Base-by-base conservation (phyloP, 2,113 vertebrate species). In the Hyperoodon ampullatus region DNA sequence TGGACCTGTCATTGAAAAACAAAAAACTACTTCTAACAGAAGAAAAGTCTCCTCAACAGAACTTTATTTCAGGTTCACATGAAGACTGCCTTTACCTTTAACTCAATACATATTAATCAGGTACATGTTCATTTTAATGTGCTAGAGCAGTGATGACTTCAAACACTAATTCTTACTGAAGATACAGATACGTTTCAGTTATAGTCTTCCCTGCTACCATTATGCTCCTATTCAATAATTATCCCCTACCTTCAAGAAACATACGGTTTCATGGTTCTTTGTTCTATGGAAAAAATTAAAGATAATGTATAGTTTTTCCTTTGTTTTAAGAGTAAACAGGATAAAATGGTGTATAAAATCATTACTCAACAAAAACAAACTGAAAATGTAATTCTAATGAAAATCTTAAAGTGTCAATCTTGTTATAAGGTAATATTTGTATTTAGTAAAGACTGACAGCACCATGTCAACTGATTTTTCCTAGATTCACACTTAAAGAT, bases 401-500 rank as follows among this genome's bases (percentile, higher is more conserved):
- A 91, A 82, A 68, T 78, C n/a, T 88, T 86, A 39, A 33, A 3
- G 88, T 68, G 88, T 93, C 33, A 87, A 50, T 68, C 26, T 13
- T 92, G 5, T 63, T 91, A 93, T 71, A 23, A 78, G 26, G 19
- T 68, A 60, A 19, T 60, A 65, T 24, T 94, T 88, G 6, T 72
- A 82, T 81, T 85, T 94, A 33, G 12, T 84, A 84, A 94, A 70
- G 28, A 13, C 14, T 80, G 16, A 89, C 33, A 86, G 7, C 28
- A 93, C 12, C 10, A n/a, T 35, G 18, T 72, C 28, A 88, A 95
- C 53, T 0, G 50, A 97, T 44, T 88, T 90, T 80, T 94, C 30
- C 47, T 86, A 95, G 28, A 91, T 88, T 94, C 35, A 39, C 61
- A 90, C 18, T 94, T 93, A 89, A 96, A 88, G 42, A 94, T 21